phyloP scores from a whole-genome alignment of 2,888 invertebrate genomes.

The Apotomis turbidana region DNA sequence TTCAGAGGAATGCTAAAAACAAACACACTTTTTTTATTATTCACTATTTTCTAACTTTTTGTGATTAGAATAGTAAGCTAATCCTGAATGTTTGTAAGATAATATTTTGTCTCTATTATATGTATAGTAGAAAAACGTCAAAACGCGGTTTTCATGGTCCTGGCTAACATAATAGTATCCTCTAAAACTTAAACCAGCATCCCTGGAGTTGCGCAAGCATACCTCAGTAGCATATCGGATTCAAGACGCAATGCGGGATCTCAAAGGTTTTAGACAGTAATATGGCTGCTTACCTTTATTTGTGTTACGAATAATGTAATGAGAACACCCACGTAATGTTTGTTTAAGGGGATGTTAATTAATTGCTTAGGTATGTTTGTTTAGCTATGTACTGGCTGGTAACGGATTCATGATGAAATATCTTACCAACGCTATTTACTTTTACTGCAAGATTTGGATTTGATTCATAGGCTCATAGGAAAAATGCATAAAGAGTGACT shows the following conservation, averaged over 20 bases:
- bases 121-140: too few species aligned
- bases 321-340: conserved; percentile 22
- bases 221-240: conserved; percentile 8
- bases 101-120: too few species aligned
- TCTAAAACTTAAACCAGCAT: too few species aligned
- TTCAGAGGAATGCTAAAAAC: too few species aligned
- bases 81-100: too few species aligned
- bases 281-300: conserved; percentile 17
- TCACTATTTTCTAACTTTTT: too few species aligned
- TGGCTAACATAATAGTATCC: too few species aligned
- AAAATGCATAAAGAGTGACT: too few species aligned
- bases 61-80: too few species aligned
- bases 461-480: too few species aligned
- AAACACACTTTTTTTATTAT: too few species aligned
- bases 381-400: background rate
- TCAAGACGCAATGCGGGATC: conserved; percentile 31
- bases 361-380: conserved; percentile 10
- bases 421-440: background rate
- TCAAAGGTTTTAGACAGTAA: conserved; percentile 26
- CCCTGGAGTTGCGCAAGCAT: background rate
- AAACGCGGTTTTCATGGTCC: too few species aligned
- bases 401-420: background rate
- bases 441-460: background rate
- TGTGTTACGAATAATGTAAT: conserved; percentile 32
- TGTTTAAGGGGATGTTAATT: conserved; percentile 23